Base-by-base conservation (phyloP, 2,888 invertebrate species). In the Tholera decimalis region DNA sequence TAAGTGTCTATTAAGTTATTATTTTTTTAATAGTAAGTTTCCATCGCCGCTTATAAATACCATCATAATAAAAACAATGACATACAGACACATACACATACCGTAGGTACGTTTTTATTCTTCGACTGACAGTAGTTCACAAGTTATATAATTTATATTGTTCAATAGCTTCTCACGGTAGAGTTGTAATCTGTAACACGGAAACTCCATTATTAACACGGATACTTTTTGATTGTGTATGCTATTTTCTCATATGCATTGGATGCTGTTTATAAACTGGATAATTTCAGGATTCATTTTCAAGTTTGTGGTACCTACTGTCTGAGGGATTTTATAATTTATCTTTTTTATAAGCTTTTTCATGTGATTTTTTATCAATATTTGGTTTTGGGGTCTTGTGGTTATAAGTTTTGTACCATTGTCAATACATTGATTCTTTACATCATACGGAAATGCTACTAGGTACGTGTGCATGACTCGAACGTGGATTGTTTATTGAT, bases 91-190 rank as follows among this genome's bases (percentile, higher is more conserved):
- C 15, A 20, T 43, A 58, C 41, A 37, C 15, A 20, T 43, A 37
- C 26, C 13, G 15, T 43, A 24, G 20, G 18, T 53, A 24, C 22
- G 18, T 53, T 49, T 54, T 58, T 11, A 41, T 41, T 39, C 9
- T 8, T 15, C 20, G 20, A 20, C 24, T n/a, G 20, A 37, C 39
- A 59, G 33, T 35, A 15, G 13, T 72, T 60, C 73, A 57, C 72
- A 59, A 53, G 35, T 69, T 55, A 68, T 50, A 49, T 55, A 71
- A 59, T 51, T 47, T 71, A 54, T 71, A 60, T 71, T 77, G 77
- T 65, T 65, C 35, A 35, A 64, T 57, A 44, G n/a, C 30, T 77
- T 74, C 73, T 65, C 73, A 74, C 72, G 72, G 59, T 41, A 56
- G 18, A 22, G 9, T 41, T 68, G 26, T 37, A 43, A 50, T 20